These are phyloP conservation scores for Enteromius viviparus DNA, from an alignment of 2,797 vertebrate genomes.

Conservation along the genomic window DNA sequence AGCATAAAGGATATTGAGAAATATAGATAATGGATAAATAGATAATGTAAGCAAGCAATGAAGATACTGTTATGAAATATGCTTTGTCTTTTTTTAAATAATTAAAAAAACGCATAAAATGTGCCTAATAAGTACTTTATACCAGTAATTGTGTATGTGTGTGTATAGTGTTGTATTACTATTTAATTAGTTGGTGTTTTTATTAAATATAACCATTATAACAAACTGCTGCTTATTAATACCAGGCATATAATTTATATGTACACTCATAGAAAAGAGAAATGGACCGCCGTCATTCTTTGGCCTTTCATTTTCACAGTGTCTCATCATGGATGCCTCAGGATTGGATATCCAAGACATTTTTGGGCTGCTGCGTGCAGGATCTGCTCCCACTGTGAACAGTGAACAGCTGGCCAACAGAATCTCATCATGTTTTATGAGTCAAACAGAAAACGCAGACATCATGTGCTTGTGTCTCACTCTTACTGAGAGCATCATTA, in stretches of 20 bases:
- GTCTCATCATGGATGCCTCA: constrained; percentile 30
- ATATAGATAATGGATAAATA: too few relatives aligned
- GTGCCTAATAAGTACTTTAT: not conserved
- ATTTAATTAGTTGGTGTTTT: not conserved
- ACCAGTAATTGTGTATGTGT: not conserved
- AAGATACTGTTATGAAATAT: not conserved
- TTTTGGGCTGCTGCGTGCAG: constrained; percentile 27
- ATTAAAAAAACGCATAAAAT: not conserved
- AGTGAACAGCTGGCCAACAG: constrained; percentile 33
- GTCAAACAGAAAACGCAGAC: constrained; percentile 48
- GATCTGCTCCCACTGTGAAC: constrained; percentile 19
- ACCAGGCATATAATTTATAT: not conserved
- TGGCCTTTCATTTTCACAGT: not conserved
- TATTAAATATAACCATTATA: not conserved
- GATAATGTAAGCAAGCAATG: not conserved
- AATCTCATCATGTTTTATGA: constrained; percentile 36
- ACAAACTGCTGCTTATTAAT: not conserved
- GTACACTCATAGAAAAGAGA: not conserved
- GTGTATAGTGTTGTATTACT: not conserved
- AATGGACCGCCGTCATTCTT: not conserved
- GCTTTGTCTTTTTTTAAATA: not conserved
- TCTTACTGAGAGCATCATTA: constrained; percentile 75
- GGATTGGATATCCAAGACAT: constrained; percentile 21
- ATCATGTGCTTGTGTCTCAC: constrained; percentile 76
- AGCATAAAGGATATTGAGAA: too few relatives aligned